Conservation (phyloP, 2,888 invertebrate species). For the Erannis defoliaria region DNA sequence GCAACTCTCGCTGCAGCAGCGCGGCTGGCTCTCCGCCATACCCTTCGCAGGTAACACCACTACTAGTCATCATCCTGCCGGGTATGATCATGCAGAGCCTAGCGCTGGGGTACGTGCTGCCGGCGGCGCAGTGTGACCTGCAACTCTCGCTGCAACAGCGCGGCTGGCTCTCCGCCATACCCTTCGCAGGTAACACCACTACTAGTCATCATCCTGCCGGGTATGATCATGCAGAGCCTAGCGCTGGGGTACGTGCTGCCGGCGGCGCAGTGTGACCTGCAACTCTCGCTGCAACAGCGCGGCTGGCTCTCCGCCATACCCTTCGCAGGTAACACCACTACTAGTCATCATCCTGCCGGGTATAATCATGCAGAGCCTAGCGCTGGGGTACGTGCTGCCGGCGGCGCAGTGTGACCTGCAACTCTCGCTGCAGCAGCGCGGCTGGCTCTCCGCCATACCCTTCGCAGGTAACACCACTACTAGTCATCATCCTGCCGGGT, state of each 20-base stretch:
- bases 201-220: conserved; percentile 84
- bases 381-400: conserved; percentile 88
- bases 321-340: conserved; percentile 87
- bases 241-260: conserved; percentile 89
- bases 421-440: conserved; percentile 87
- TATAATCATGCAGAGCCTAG: conserved; percentile 86
- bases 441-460: conserved; percentile 88
- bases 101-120: conserved; percentile 88
- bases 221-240: conserved; percentile 88
- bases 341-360: conserved; percentile 85
- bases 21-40: conserved; percentile 88
- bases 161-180: conserved; percentile 88
- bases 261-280: conserved; percentile 89
- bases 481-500: conserved; percentile 88
- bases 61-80: conserved; percentile 84
- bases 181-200: conserved; percentile 87
- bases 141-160: conserved; percentile 87
- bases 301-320: conserved; percentile 89
- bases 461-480: conserved; percentile 90
- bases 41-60: conserved; percentile 88
- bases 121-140: conserved; percentile 90
- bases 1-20: conserved; percentile 85
- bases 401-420: conserved; percentile 89
- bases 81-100: conserved; percentile 88
- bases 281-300: conserved; percentile 86